Conservation (phyloP, 2,797 vertebrate species). For the Vespertilio murinus region DNA sequence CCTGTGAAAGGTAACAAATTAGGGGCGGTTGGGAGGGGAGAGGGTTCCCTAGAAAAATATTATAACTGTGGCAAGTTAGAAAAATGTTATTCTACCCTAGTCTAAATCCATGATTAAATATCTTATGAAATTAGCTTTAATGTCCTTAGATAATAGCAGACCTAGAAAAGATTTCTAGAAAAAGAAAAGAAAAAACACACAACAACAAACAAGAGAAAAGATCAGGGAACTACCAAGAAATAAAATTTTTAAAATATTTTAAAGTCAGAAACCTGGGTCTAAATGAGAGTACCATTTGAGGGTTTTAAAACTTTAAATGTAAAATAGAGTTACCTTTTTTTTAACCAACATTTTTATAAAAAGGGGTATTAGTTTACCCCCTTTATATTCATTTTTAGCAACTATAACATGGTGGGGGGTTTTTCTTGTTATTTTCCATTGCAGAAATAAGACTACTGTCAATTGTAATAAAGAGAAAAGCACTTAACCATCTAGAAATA, state of each 20-base stretch:
- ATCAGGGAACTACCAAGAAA: background rate
- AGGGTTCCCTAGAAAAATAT: slow-evolving; percentile 36
- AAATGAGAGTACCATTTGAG: background rate
- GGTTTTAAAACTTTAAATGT: background rate
- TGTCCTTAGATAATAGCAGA: slow-evolving; percentile 15
- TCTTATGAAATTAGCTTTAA: slow-evolving; percentile 36
- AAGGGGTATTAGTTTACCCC: background rate
- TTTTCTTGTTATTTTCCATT: background rate
- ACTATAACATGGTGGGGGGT: background rate
- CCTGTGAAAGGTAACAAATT: background rate
- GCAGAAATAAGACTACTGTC: background rate
- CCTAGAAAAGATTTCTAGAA: background rate
- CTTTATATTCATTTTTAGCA: background rate
- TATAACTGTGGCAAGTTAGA: slow-evolving; percentile 10
- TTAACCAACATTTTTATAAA: background rate
- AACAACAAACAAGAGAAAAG: background rate
- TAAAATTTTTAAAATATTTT: background rate
- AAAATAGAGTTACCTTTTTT: background rate
- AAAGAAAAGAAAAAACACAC: background rate
- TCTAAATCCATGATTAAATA: slow-evolving; percentile 26
- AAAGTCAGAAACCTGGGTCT: background rate
- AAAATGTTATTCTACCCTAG: slow-evolving; percentile 28
- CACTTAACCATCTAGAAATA: background rate
- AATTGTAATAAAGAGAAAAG: slow-evolving; percentile 36
- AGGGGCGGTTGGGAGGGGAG: too few relatives aligned